These are phyloP conservation scores for Nysson spinosus DNA, from an alignment of 2,888 invertebrate species.

Conservation along the genomic window DNA sequence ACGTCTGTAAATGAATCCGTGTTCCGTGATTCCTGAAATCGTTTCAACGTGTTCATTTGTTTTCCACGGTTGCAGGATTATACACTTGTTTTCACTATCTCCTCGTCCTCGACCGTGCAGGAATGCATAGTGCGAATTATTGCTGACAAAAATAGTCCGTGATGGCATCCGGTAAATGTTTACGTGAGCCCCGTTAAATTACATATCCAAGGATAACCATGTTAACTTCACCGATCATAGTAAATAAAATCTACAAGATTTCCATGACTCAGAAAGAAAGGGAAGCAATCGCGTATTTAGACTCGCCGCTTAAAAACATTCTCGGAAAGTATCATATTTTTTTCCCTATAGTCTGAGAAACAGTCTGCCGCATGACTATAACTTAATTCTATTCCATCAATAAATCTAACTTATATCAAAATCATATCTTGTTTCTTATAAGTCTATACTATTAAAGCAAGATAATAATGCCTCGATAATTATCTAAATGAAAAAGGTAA, in stretches of 20 bases:
- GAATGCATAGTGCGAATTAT: conserved; percentile 42
- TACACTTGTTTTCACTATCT: conserved; percentile 12
- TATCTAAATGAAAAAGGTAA: too few relatives aligned
- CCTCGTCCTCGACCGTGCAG: conserved; percentile 37
- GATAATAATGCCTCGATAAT: too few relatives aligned
- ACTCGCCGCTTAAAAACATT: too few relatives aligned
- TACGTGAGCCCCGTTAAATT: conserved; percentile 44
- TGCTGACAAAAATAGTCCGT: conserved; percentile 60
- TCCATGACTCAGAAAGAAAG: not conserved
- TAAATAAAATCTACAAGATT: not conserved
- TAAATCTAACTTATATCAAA: too few relatives aligned
- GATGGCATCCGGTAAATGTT: conserved; percentile 62
- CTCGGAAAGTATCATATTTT: too few relatives aligned
- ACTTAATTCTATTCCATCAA: too few relatives aligned
- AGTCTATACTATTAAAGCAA: too few relatives aligned
- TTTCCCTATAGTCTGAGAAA: too few relatives aligned
- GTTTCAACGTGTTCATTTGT: not conserved
- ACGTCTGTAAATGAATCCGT: too few relatives aligned
- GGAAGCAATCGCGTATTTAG: too few relatives aligned
- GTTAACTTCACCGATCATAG: not conserved
- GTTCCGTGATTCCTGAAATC: not conserved
- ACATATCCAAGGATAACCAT: conserved; percentile 37
- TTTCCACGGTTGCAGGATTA: not conserved
- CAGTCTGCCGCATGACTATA: too few relatives aligned
- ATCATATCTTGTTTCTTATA: too few relatives aligned